Conservation (phyloP, 2,113 vertebrate genomes). For the Channa maculata region DNA sequence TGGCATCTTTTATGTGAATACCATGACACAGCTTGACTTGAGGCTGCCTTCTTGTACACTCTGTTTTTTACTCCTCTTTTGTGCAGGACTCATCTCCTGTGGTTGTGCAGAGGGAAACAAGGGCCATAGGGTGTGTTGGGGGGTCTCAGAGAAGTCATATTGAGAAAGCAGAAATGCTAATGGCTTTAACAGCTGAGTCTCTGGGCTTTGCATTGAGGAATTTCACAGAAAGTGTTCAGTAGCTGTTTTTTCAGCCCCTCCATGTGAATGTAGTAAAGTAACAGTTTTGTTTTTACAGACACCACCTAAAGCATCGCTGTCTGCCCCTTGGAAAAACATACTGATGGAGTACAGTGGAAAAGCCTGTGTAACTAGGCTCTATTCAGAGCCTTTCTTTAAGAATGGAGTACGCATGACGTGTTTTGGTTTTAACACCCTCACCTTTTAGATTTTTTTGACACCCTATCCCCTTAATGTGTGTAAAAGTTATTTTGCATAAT, state of each 20-base stretch:
- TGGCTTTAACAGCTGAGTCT: constrained; percentile 78
- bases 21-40: not conserved
- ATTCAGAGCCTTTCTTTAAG: not conserved
- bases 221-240: constrained; percentile 70
- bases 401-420: not conserved
- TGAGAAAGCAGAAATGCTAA: constrained; percentile 68
- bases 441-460: too few relatives aligned
- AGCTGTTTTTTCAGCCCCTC: constrained; percentile 37
- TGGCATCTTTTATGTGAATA: not conserved
- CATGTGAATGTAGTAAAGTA: constrained; percentile 22
- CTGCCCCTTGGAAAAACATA: not conserved
- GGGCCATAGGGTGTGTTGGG: not conserved
- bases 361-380: not conserved
- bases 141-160: constrained; percentile 60
- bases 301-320: not conserved
- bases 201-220: constrained; percentile 68
- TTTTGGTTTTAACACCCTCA: not conserved
- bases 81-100: constrained; percentile 59
- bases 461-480: too few relatives aligned
- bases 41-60: constrained; percentile 46
- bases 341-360: not conserved
- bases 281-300: constrained; percentile 30
- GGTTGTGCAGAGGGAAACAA: constrained; percentile 45
- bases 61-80: constrained; percentile 50
- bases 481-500: too few relatives aligned